A percentile compares a stretch with the other conserved stretches of the same genome.
Conservation (phyloP, 2,797 vertebrate genomes). For the Poeciliopsis paucimaculata region DNA sequence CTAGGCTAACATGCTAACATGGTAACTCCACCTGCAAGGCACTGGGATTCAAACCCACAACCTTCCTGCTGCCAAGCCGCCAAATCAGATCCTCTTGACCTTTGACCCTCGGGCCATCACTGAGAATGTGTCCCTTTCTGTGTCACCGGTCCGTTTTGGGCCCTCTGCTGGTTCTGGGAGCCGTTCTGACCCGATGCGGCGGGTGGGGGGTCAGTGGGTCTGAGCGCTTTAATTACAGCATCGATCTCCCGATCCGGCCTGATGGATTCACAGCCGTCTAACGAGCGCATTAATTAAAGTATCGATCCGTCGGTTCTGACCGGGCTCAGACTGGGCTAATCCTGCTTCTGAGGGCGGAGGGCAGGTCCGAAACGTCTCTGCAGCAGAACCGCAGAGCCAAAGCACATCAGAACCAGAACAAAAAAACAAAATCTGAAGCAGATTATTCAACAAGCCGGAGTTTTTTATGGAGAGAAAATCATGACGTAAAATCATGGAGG, state of each 20-base stretch:
- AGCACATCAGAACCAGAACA: not conserved
- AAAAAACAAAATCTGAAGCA: too few relatives aligned
- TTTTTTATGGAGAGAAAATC: too few relatives aligned
- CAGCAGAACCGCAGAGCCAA: not conserved
- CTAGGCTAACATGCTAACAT: not conserved
- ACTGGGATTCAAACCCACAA: not conserved
- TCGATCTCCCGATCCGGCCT: constrained; percentile 47
- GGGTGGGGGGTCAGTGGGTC: not conserved
- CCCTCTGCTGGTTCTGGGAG: not conserved
- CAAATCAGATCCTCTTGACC: not conserved
- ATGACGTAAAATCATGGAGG: too few relatives aligned
- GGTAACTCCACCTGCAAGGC: not conserved
- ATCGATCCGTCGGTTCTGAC: constrained; percentile 79
- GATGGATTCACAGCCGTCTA: constrained; percentile 77
- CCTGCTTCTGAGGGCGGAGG: constrained; percentile 18
- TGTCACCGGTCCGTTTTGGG: not conserved
- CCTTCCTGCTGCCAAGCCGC: not conserved
- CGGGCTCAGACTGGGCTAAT: constrained; percentile 61
- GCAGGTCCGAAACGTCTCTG: constrained; percentile 13
- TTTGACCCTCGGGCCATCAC: not conserved
- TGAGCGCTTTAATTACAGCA: constrained; percentile 65
- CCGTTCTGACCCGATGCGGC: not conserved
- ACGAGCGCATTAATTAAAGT: constrained; percentile 78
- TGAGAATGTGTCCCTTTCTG: not conserved
- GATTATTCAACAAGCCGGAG: too few relatives aligned